Percentiles rank a stretch among this genome's conserved stretches.
Evolutionary conservation across 2,888 invertebrate species (phyloP).

Genomic region (Cheilosia impressa): DNA sequence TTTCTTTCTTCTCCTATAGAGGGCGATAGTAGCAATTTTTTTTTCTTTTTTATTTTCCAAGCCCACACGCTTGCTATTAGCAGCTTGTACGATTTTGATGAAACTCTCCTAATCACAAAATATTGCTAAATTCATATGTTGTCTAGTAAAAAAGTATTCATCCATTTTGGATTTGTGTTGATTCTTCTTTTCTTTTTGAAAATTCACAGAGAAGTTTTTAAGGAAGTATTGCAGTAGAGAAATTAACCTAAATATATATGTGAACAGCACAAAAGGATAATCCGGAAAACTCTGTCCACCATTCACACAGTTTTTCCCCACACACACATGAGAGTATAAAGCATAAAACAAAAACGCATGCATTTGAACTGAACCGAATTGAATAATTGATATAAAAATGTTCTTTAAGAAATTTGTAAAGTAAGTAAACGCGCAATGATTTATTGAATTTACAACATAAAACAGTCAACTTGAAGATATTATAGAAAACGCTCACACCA

Average conservation of each 20-base stretch:
- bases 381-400: slow-evolving; percentile 1
- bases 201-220: slow-evolving; percentile 6
- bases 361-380: slow-evolving; percentile 27
- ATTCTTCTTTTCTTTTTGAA: slow-evolving; percentile 18
- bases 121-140: slow-evolving; percentile 45
- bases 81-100: slow-evolving; percentile 40
- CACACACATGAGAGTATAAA: slow-evolving; percentile 52
- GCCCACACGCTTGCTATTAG: slow-evolving; percentile 23
- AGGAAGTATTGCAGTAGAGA: neutral
- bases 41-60: slow-evolving; percentile 4
- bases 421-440: slow-evolving; percentile 38
- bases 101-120: slow-evolving; percentile 73
- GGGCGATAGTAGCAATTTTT: slow-evolving; percentile 5
- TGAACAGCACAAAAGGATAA: slow-evolving; percentile 78
- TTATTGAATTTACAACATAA: slow-evolving; percentile 40
- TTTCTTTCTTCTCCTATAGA: slow-evolving; percentile 17
- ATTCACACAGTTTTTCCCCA: slow-evolving; percentile 56
- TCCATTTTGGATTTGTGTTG: slow-evolving; percentile 9
- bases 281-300: slow-evolving; percentile 81
- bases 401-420: slow-evolving; percentile 35
- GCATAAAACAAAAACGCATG: slow-evolving; percentile 28
- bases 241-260: slow-evolving; percentile 1
- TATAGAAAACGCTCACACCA: slow-evolving; percentile 71
- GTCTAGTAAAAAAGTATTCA: neutral
- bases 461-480: slow-evolving; percentile 56